phyloP scores from a whole-genome alignment of 2,797 vertebrate species.

The Corythornis leucogaster region DNA sequence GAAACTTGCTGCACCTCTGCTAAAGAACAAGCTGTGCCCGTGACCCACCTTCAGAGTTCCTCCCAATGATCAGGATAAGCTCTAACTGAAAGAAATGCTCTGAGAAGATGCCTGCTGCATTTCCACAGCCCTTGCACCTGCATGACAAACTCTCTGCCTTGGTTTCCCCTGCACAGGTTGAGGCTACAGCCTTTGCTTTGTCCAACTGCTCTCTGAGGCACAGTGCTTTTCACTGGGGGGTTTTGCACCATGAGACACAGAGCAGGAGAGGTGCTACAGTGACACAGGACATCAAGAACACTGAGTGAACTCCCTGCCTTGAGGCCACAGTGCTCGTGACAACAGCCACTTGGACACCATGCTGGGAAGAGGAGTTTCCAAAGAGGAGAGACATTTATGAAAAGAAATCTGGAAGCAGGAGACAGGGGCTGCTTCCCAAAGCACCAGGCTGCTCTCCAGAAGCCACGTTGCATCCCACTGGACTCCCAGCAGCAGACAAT shows the following conservation, averaged over 20 bases:
- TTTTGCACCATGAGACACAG: accelerated
- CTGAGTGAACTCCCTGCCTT: not conserved
- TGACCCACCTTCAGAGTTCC: not conserved
- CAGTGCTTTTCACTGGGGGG: not conserved
- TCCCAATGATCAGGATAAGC: not conserved
- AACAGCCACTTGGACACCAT: not conserved
- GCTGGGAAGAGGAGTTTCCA: not conserved
- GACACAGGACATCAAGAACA: not conserved
- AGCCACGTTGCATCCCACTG: not conserved
- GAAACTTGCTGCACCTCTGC: not conserved
- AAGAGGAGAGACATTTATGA: not conserved
- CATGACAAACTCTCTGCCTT: not conserved
- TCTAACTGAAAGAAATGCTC: not conserved
- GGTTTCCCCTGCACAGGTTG: not conserved
- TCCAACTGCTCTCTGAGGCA: accelerated
- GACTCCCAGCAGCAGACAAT: constrained; percentile 18
- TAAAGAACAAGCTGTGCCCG: not conserved
- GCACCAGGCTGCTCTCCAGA: constrained; percentile 9
- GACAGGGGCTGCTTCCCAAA: not conserved
- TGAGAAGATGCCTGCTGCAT: not conserved
- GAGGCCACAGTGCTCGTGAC: not conserved
- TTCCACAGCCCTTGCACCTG: not conserved
- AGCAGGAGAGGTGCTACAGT: not conserved
- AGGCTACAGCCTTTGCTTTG: not conserved
- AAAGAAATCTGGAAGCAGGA: not conserved